phyloP scores from a whole-genome alignment of 1,140 invertebrate genomes.

The Mylabris phalerata region DNA sequence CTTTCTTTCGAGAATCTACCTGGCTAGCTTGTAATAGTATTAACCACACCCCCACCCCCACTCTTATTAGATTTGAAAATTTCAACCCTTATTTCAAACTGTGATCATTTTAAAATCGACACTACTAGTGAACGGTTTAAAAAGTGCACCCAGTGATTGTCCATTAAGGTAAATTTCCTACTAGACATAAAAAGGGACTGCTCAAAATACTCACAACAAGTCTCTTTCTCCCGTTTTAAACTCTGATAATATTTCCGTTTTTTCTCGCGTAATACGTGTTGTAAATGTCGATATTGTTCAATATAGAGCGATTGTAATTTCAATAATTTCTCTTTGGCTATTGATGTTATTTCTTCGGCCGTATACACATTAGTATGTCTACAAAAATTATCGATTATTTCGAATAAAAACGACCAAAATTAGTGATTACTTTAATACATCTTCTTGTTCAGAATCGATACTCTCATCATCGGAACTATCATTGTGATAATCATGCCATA shows the following conservation, averaged over 20 bases:
- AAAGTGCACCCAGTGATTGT: too few relatives aligned
- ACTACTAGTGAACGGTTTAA: too few relatives aligned
- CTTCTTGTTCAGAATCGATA: constrained; percentile 69
- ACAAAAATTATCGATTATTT: constrained; percentile 15
- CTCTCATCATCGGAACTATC: constrained; percentile 72
- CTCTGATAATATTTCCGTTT: constrained; percentile 65
- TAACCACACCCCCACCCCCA: too few relatives aligned
- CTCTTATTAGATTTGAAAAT: too few relatives aligned
- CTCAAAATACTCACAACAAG: constrained; percentile 61
- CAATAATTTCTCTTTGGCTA: constrained; percentile 69
- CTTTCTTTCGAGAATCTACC: too few relatives aligned
- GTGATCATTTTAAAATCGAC: too few relatives aligned
- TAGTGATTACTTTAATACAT: constrained; percentile 62
- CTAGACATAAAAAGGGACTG: constrained; percentile 22
- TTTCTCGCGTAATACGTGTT: constrained; percentile 64
- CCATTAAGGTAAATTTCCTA: too few relatives aligned
- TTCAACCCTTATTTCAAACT: too few relatives aligned
- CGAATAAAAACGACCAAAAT: not conserved
- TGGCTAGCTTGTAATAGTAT: too few relatives aligned
- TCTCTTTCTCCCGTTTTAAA: constrained; percentile 71
- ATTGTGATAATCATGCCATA: constrained; percentile 56
- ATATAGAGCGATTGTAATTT: constrained; percentile 77
- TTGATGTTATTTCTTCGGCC: constrained; percentile 74
- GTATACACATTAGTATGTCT: constrained; percentile 83
- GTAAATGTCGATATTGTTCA: constrained; percentile 70